Evolutionary conservation across 2,888 invertebrate genomes (phyloP).

Genomic region (Drosophila ustulata): DNA sequence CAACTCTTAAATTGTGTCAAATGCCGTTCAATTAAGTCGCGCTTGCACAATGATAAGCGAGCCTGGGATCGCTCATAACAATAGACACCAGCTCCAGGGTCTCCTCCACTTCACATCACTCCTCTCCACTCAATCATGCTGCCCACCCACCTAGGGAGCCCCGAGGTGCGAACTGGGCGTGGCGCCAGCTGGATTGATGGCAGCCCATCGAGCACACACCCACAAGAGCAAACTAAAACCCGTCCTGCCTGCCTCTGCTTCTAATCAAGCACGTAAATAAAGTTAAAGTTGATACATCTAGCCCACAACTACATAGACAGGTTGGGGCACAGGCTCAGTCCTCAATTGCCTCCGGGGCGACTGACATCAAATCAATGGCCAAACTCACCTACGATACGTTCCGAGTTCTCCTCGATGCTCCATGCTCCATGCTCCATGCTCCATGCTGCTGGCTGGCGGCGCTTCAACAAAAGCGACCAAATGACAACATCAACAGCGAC

Average conservation of each 20-base stretch:
- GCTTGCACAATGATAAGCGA: slow-evolving; percentile 70
- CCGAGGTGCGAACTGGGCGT: slow-evolving; percentile 33
- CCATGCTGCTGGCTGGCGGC: not conserved
- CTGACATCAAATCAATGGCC: slow-evolving; percentile 68
- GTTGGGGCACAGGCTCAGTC: not conserved
- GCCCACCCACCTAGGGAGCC: slow-evolving; percentile 5
- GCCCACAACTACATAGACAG: slow-evolving; percentile 4
- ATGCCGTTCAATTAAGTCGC: slow-evolving; percentile 75
- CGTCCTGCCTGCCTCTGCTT: slow-evolving; percentile 58
- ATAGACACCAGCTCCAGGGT: slow-evolving; percentile 27
- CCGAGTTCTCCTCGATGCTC: not conserved
- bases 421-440: too few species aligned
- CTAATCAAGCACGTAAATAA: slow-evolving; percentile 81
- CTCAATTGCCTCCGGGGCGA: slow-evolving; percentile 56
- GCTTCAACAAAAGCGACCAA: slow-evolving; percentile 65
- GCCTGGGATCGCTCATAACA: slow-evolving; percentile 52
- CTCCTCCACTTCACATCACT: not conserved
- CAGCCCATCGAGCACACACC: slow-evolving; percentile 9
- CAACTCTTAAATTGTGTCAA: slow-evolving; percentile 76
- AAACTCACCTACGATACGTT: slow-evolving; percentile 36
- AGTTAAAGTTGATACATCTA: slow-evolving; percentile 74
- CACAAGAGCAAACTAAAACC: slow-evolving; percentile 30
- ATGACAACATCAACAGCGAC: slow-evolving; percentile 67
- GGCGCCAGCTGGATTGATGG: slow-evolving; percentile 65
- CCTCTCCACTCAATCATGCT: not conserved